Evolutionary conservation across 2,888 invertebrate genomes (phyloP), one percentile per base, ranked within the genome.

Genomic region (Resseliella maxima): DNA sequence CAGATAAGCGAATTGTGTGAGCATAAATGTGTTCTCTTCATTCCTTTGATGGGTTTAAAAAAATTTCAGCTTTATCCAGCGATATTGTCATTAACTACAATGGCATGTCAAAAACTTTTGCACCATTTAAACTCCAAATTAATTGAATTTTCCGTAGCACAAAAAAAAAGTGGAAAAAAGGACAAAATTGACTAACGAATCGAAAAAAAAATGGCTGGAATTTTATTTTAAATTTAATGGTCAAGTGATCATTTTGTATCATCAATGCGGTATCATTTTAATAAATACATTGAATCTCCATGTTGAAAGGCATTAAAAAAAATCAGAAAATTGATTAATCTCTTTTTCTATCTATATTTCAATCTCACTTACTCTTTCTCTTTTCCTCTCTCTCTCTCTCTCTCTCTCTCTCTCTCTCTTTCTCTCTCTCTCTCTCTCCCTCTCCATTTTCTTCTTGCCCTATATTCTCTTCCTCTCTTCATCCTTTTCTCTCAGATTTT

Each of bases 1-100:
- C 15, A 72, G 72, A 72, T 72, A 72, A 72, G 72, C 72, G 15
- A 12, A 72, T 72, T n/a, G n/a, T n/a, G n/a, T n/a, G n/a, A n/a
- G n/a, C n/a, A n/a, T n/a, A n/a, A n/a, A 18, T 31, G 18, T 59
- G 35, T 72, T 72, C 31, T 15, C 35, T n/a, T 15, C 35, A 72
- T 72, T 72, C 72, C 31, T 50, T 72, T 72, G 72, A 72, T 31
- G 12, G 35, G 31, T 59, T 24, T 2, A 31, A 31, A 59, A n/a
- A 50, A 18, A 18, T 50, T 59, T 27, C 50, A 2, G 27, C 59
- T 41, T 41, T 8, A 41, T 41, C 12, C 12, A 41, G 8, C 50
- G 21, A 21, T 2, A 12, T n/a, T n/a, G n/a, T 3, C 50, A 50
- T 50, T 8, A 21, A 8, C 2, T 18, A 27, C 18, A 59, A 59